Conservation (phyloP, 64 coral and sea anemone genomes). For the Stylophora pistillata region DNA sequence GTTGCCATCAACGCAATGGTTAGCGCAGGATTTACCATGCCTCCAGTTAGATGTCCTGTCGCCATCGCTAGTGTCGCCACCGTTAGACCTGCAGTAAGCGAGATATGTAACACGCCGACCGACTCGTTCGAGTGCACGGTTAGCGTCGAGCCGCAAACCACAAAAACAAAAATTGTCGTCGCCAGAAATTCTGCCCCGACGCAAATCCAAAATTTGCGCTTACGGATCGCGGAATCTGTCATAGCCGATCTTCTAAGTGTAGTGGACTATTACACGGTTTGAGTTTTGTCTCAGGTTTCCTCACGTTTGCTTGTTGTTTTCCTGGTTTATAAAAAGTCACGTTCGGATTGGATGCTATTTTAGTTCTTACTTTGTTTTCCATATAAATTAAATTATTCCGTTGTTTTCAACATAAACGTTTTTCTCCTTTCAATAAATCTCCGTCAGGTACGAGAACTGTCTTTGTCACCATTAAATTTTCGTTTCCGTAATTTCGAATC, state of each 20-base stretch:
- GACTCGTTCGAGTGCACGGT: neutral
- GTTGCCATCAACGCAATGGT: constrained; percentile 43
- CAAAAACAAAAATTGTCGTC: constrained; percentile 64
- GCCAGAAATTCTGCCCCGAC: constrained; percentile 50
- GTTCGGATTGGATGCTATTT: neutral
- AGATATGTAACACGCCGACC: constrained; percentile 36
- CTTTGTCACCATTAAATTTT: neutral
- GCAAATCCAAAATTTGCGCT: constrained; percentile 49
- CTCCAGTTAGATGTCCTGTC: constrained; percentile 59
- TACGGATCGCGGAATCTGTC: constrained; percentile 19
- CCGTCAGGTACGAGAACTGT: neutral
- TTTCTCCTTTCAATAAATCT: constrained; percentile 8
- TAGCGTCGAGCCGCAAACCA: constrained; percentile 50
- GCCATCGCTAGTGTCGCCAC: constrained; percentile 45
- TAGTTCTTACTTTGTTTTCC: neutral
- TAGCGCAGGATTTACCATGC: constrained; percentile 50
- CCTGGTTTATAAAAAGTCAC: neutral
- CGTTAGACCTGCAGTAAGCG: constrained; percentile 54
- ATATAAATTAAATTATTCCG: neutral
- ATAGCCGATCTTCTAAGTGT: neutral
- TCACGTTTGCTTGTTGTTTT: neutral
- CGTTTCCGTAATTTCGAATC: neutral
- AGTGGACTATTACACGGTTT: neutral
- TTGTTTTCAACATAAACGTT: neutral
- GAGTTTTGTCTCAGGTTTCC: neutral